Evolutionary conservation across 2,888 invertebrate species (phyloP).

Genomic region (Peribatodes rhomboidaria): DNA sequence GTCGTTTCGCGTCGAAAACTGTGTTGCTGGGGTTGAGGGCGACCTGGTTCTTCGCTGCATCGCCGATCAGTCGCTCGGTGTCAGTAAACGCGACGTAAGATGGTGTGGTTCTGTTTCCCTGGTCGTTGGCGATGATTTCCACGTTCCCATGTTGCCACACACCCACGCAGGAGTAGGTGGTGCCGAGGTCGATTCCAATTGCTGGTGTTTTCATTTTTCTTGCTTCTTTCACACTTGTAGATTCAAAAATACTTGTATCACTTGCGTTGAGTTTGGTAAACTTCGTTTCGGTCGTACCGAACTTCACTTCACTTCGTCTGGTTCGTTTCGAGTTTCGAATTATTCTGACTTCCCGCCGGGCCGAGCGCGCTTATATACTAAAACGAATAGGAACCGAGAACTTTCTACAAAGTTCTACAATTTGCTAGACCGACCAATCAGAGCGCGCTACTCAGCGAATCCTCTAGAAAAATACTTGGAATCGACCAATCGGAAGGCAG

Average conservation of each 20-base stretch:
- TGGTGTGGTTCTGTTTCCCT: constrained; percentile 91
- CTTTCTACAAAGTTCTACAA: constrained; percentile 9
- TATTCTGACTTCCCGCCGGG: constrained; percentile 19
- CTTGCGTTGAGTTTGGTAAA: constrained; percentile 1
- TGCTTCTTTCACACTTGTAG: constrained; percentile 8
- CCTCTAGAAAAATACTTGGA: constrained; percentile 8
- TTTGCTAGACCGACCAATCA: constrained; percentile 14
- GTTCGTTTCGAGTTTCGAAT: constrained; percentile 19
- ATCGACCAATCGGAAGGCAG: constrained; percentile 5
- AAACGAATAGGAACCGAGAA: constrained; percentile 19
- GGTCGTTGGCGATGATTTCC: constrained; percentile 90
- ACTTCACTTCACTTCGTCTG: constrained; percentile 18
- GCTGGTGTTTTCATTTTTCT: constrained; percentile 76
- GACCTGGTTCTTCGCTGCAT: constrained; percentile 90
- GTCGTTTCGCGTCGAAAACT: constrained; percentile 91
- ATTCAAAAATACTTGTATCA: constrained; percentile 9
- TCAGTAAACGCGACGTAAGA: constrained; percentile 92
- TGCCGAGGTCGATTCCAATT: constrained; percentile 86
- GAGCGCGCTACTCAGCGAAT: constrained; percentile 3
- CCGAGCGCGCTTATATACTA: constrained; percentile 14
- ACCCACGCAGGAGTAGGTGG: constrained; percentile 85
- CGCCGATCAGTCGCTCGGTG: constrained; percentile 89
- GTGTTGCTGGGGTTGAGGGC: constrained; percentile 92
- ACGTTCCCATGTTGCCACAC: constrained; percentile 89
- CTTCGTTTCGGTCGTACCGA: constrained; percentile 10